phyloP scores from a whole-genome alignment of 2,888 invertebrate genomes.

The Linnaemya tessellans region DNA sequence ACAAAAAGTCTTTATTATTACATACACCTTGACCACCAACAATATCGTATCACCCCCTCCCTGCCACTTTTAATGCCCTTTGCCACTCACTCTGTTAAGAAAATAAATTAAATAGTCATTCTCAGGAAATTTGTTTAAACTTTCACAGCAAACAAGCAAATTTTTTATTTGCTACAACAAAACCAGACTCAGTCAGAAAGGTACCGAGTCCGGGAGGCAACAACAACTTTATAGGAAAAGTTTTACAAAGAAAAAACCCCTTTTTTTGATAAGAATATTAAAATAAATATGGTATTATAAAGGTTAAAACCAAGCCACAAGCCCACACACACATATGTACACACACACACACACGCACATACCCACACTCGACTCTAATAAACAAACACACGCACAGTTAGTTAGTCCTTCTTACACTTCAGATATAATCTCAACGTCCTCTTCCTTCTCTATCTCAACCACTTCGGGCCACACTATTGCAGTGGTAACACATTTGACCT shows the following conservation, averaged over 20 bases:
- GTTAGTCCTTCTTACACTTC: not conserved
- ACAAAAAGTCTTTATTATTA: not conserved
- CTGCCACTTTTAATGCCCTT: not conserved
- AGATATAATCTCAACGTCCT: not conserved
- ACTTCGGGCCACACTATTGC: conserved; percentile 47
- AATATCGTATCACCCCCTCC: not conserved
- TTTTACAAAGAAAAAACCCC: too few relatives aligned
- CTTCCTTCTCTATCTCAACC: conserved; percentile 16
- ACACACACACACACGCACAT: too few relatives aligned
- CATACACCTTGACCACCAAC: conserved; percentile 54
- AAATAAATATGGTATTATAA: not conserved
- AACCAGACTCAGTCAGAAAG: too few relatives aligned
- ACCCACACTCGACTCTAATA: not conserved
- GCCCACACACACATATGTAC: too few relatives aligned
- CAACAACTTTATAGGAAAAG: not conserved
- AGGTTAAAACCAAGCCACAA: not conserved
- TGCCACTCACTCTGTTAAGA: not conserved
- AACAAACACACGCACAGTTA: not conserved
- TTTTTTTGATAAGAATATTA: too few relatives aligned
- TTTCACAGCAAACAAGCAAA: not conserved
- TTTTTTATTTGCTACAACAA: not conserved
- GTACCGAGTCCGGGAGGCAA: not conserved
- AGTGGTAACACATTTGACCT: conserved; percentile 67
- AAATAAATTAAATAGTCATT: not conserved
- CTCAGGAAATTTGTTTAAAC: not conserved